phyloP scores from a whole-genome alignment of 2,113 vertebrate genomes.

The Fulmarus glacialis region DNA sequence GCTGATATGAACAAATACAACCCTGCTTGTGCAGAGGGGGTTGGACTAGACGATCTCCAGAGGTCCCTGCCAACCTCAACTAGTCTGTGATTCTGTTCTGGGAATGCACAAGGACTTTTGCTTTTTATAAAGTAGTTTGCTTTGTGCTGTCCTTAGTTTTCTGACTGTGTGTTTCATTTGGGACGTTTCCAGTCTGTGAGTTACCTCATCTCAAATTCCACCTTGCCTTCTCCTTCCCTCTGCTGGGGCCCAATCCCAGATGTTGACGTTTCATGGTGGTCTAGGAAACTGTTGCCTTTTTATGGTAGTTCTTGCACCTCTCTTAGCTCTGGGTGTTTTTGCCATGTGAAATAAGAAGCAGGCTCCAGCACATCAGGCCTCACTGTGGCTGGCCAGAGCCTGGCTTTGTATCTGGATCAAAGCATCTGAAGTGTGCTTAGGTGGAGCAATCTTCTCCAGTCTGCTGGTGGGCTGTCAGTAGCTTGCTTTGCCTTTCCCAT shows the following conservation, averaged over 20 bases:
- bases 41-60: background rate
- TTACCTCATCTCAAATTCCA: background rate
- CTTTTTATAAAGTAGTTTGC: background rate
- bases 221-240: background rate
- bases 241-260: fast-evolving
- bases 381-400: background rate
- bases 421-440: background rate
- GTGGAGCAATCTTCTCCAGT: background rate
- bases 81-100: background rate
- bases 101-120: background rate
- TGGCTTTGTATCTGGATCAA: background rate
- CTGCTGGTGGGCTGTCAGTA: background rate
- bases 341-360: background rate
- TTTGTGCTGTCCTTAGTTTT: background rate
- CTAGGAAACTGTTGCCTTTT: background rate
- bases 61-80: background rate
- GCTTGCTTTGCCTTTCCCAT: background rate
- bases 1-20: background rate
- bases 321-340: background rate
- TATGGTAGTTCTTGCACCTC: background rate
- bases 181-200: background rate
- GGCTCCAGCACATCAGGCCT: background rate
- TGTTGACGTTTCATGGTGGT: background rate
- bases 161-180: background rate
- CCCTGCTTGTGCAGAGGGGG: background rate